Evolutionary conservation across 23 tunicate species (phyloP).

Genomic region (Styela plicata): DNA sequence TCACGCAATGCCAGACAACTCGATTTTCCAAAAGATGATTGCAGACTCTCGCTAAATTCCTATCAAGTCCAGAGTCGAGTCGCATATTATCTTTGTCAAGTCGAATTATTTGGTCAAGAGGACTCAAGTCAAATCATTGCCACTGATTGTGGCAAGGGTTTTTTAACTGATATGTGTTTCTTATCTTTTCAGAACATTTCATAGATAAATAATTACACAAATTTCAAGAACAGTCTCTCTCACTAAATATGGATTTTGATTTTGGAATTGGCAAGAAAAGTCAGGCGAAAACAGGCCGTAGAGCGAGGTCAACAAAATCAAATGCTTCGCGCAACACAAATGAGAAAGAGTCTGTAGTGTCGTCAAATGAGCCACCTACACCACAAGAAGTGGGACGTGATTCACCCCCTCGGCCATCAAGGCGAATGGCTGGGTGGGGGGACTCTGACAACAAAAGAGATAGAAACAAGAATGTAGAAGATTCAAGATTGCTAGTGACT

Average conservation of each 20-base stretch:
- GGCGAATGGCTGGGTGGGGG: conserved; percentile 35
- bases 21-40: too few relatives aligned
- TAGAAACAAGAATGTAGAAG: not conserved
- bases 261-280: conserved; percentile 3
- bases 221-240: too few relatives aligned
- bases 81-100: too few relatives aligned
- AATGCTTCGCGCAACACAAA: conserved; percentile 21
- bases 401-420: conserved; percentile 28
- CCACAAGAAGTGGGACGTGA: not conserved
- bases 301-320: conserved; percentile 14
- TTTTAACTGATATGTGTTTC: too few relatives aligned
- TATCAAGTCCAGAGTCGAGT: too few relatives aligned
- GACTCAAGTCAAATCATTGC: too few relatives aligned
- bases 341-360: not conserved
- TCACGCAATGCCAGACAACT: too few relatives aligned
- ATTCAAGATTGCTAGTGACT: conserved; percentile 19
- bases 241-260: conserved; percentile 24
- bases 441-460: not conserved
- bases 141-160: too few relatives aligned
- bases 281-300: conserved; percentile 24
- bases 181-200: too few relatives aligned
- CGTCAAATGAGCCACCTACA: not conserved
- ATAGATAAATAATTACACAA: too few relatives aligned
- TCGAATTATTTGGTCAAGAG: too few relatives aligned
- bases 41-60: too few relatives aligned